Evolutionary conservation across 2,797 vertebrate genomes (phyloP).

Genomic region (Ctenopoma kingsleyae): DNA sequence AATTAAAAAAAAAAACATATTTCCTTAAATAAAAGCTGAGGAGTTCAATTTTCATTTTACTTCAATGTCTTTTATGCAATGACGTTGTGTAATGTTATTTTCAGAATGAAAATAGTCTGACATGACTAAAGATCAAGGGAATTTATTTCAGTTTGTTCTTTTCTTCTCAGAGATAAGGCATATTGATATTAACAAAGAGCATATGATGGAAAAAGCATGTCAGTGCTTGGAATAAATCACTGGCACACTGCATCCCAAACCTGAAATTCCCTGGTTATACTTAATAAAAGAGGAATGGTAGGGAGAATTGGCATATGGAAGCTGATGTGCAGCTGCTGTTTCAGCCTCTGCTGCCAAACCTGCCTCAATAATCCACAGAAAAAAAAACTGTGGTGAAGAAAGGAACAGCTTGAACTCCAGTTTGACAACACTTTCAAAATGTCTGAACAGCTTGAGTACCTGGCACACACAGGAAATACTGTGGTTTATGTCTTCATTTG

Average conservation of each 20-base stretch:
- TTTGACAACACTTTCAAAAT: slow-evolving; percentile 14
- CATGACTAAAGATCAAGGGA: background rate
- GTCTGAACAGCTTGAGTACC: slow-evolving; percentile 14
- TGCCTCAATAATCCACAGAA: slow-evolving; percentile 26
- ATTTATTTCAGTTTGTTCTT: slow-evolving; percentile 10
- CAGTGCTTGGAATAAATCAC: slow-evolving; percentile 19
- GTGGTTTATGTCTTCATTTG: slow-evolving; percentile 13
- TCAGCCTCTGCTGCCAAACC: slow-evolving; percentile 41
- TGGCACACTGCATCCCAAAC: background rate
- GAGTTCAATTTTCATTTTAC: background rate
- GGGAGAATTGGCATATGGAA: slow-evolving; percentile 37
- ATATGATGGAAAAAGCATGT: background rate
- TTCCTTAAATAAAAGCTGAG: background rate
- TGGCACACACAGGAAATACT: slow-evolving; percentile 9
- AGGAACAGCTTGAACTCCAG: slow-evolving; percentile 39
- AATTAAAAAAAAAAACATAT: background rate
- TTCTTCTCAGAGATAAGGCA: slow-evolving; percentile 5
- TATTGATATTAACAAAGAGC: slow-evolving; percentile 9
- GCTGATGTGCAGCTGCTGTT: slow-evolving; percentile 52
- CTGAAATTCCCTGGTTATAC: slow-evolving; percentile 11
- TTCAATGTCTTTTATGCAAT: background rate
- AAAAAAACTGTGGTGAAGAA: slow-evolving; percentile 25
- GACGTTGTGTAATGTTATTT: slow-evolving; percentile 2
- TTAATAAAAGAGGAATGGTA: slow-evolving; percentile 17
- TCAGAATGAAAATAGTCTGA: slow-evolving; percentile 7